Conservation (phyloP, 1,140 invertebrate species). For the Leucophenga varia region DNA sequence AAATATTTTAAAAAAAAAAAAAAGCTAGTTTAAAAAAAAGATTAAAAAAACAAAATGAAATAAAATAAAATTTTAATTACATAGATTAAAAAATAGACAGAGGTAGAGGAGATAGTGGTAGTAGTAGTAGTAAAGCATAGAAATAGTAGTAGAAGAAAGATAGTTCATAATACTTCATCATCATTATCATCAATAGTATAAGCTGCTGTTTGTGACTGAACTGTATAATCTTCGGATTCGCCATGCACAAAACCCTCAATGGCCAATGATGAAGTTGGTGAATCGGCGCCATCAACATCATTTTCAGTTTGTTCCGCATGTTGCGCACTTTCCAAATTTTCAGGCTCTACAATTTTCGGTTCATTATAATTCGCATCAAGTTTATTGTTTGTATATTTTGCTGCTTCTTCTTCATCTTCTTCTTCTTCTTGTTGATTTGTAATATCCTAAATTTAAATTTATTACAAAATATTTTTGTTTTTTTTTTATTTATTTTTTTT, state of each 20-base stretch:
- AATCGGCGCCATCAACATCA: slow-evolving; percentile 43
- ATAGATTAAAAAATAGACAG: slow-evolving; percentile 11
- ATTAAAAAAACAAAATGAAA: not conserved
- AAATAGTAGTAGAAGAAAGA: not conserved
- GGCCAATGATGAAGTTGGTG: slow-evolving; percentile 55
- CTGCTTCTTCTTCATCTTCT: slow-evolving; percentile 3
- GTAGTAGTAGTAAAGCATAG: not conserved
- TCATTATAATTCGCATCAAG: slow-evolving; percentile 2
- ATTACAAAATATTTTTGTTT: too few species aligned
- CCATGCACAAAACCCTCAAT: slow-evolving; percentile 67
- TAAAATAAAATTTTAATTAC: too few species aligned
- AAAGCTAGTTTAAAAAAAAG: too few species aligned
- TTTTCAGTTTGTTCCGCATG: slow-evolving; percentile 28
- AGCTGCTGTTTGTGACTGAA: slow-evolving; percentile 57
- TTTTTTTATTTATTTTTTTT: too few species aligned
- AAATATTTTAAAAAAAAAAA: too few species aligned
- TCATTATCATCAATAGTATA: too few species aligned
- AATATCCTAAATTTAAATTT: too few species aligned
- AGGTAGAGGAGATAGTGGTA: slow-evolving; percentile 24
- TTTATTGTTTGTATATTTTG: not conserved
- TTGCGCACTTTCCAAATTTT: too few species aligned
- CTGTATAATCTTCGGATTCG: slow-evolving; percentile 61
- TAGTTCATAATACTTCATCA: slow-evolving; percentile 54
- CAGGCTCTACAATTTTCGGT: not conserved
- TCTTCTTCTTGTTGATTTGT: not conserved